Evolutionary conservation across 2,888 invertebrate species (phyloP).

Genomic region (Hermaeophaga mercurialis): DNA sequence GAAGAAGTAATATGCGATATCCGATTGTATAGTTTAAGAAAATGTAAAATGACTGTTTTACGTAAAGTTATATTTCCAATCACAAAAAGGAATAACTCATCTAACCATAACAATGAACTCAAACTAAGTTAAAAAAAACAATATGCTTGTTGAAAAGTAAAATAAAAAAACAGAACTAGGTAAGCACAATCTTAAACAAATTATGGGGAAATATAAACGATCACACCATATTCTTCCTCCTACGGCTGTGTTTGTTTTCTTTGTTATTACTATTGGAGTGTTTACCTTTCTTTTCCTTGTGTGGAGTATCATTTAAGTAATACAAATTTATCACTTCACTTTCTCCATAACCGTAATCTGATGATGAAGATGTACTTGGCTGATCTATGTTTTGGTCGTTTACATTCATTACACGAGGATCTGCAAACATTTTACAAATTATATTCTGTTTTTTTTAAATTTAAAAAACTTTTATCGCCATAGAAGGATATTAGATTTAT

Average conservation of each 20-base stretch:
- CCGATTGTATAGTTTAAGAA: too few species aligned
- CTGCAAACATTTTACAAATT: slow-evolving; percentile 29
- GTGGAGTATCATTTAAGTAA: slow-evolving; percentile 29
- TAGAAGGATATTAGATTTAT: background rate
- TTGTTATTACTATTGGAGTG: slow-evolving; percentile 13
- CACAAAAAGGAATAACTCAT: too few species aligned
- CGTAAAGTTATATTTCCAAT: too few species aligned
- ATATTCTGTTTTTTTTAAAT: too few species aligned
- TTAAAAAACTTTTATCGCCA: background rate
- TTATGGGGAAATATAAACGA: background rate
- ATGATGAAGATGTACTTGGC: slow-evolving; percentile 7
- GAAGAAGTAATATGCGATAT: too few species aligned
- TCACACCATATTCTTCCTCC: slow-evolving; percentile 20
- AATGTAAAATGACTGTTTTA: too few species aligned
- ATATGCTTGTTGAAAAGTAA: background rate
- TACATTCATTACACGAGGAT: slow-evolving; percentile 29
- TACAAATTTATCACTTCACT: slow-evolving; percentile 32
- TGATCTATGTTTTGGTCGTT: slow-evolving; percentile 26
- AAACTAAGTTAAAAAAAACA: background rate
- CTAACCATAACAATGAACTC: too few species aligned
- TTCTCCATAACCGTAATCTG: slow-evolving; percentile 24
- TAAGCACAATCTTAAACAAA: background rate
- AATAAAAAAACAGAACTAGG: background rate
- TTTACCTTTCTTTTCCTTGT: slow-evolving; percentile 28
- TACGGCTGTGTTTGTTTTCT: slow-evolving; percentile 25